Evolutionary conservation across 2,888 invertebrate species (phyloP).

Genomic region (Drosophila fulvimacula): DNA sequence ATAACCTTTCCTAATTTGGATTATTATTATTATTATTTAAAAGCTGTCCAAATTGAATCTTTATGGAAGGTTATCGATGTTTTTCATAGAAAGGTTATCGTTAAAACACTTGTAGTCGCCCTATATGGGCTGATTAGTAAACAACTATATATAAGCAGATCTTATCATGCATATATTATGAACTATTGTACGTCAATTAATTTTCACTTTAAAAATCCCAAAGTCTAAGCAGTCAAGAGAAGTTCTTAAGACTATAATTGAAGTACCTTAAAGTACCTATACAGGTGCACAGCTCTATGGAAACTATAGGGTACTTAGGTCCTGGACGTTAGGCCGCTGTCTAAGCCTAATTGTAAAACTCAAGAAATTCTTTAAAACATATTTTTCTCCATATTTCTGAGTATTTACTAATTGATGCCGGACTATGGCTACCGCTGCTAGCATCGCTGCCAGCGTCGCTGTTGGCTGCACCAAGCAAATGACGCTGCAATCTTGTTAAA

Average conservation of each 20-base stretch:
- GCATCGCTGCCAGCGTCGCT: conserved; percentile 2
- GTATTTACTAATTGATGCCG: conserved; percentile 51
- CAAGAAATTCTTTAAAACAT: not conserved
- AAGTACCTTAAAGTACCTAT: not conserved
- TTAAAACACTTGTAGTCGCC: too few species aligned
- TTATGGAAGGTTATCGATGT: too few species aligned
- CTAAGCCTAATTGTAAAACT: conserved; percentile 3
- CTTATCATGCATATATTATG: too few species aligned
- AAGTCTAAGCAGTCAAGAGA: not conserved
- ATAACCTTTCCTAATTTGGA: too few species aligned
- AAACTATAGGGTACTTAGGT: not conserved
- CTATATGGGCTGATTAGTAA: too few species aligned
- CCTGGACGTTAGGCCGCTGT: conserved; percentile 7
- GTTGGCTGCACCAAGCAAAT: conserved; percentile 40
- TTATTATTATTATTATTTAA: too few species aligned
- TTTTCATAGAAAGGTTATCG: too few species aligned
- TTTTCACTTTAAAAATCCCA: not conserved
- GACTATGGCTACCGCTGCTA: not conserved
- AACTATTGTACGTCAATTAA: too few species aligned
- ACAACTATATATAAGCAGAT: too few species aligned
- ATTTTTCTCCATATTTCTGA: conserved; percentile 4
- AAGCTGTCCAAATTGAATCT: too few species aligned
- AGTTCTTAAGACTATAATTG: not conserved
- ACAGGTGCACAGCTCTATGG: not conserved
- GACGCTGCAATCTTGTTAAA: conserved; percentile 74